Conservation (phyloP, 2,888 invertebrate genomes). For the Spisula subtruncata region DNA sequence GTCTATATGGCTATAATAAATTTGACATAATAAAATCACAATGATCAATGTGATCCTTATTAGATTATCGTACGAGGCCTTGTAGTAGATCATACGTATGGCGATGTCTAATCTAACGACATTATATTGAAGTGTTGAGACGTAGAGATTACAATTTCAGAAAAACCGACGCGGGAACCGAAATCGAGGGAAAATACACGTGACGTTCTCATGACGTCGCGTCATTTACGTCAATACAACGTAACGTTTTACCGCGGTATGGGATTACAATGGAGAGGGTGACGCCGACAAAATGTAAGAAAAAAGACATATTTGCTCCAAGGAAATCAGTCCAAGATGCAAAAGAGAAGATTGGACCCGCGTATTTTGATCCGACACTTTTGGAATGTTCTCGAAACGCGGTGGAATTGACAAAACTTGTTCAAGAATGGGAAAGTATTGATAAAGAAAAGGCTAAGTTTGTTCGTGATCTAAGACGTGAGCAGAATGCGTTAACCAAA, state of each 20-base stretch:
- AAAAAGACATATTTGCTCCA: conserved; percentile 68
- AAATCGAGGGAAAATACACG: neutral
- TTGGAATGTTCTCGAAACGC: conserved; percentile 80
- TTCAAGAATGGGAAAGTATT: conserved; percentile 72
- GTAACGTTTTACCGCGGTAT: neutral
- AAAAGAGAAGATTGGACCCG: conserved; percentile 75
- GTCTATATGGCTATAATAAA: too few species aligned
- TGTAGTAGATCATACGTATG: too few species aligned
- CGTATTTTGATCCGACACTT: conserved; percentile 73
- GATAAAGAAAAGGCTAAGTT: conserved; percentile 73
- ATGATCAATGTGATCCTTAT: too few species aligned
- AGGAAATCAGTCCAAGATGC: conserved; percentile 76
- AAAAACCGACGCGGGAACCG: neutral
- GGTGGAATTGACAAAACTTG: conserved; percentile 75
- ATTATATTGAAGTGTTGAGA: too few species aligned
- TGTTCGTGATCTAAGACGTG: conserved; percentile 66
- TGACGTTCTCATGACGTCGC: conserved; percentile 1
- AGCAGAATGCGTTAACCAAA: conserved; percentile 69
- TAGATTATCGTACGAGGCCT: too few species aligned
- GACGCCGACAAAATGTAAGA: conserved; percentile 36
- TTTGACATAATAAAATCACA: too few species aligned
- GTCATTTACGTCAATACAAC: neutral
- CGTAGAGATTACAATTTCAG: too few species aligned
- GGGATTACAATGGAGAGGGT: neutral
- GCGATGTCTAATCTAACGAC: too few species aligned